phyloP scores from a whole-genome alignment of 2,113 vertebrate species.

The Seriola aureovittata region DNA sequence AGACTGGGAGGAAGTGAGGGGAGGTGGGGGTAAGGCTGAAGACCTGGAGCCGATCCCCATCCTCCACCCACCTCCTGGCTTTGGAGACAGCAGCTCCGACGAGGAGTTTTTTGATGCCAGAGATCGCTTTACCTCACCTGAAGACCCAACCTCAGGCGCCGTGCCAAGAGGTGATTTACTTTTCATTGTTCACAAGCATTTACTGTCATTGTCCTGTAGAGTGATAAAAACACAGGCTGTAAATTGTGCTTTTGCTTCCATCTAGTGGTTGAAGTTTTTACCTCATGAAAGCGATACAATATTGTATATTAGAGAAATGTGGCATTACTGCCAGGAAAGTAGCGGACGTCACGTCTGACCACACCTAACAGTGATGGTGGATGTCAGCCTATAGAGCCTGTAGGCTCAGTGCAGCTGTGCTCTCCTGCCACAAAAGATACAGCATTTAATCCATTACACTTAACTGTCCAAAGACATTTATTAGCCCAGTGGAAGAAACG shows the following conservation, averaged over 20 bases:
- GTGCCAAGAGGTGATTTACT: conserved; percentile 72
- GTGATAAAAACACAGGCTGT: neutral
- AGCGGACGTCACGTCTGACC: neutral
- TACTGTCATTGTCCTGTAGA: neutral
- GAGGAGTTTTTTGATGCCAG: conserved; percentile 95
- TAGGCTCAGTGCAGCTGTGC: neutral
- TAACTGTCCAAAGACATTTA: neutral
- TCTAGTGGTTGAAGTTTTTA: conserved; percentile 48
- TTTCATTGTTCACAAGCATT: neutral
- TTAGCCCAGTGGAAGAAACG: neutral
- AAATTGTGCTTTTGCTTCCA: conserved; percentile 44
- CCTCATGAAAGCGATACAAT: neutral
- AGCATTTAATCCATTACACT: neutral
- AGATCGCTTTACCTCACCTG: conserved; percentile 87
- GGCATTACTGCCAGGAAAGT: neutral
- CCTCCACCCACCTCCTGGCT: conserved; percentile 87
- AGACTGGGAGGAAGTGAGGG: neutral
- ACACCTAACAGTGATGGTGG: neutral
- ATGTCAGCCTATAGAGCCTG: neutral
- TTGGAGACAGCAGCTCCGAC: conserved; percentile 94
- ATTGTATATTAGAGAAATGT: neutral
- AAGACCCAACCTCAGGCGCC: conserved; percentile 70
- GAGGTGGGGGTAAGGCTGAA: neutral
- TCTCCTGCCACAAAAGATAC: neutral
- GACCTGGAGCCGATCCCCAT: conserved; percentile 67